Percentiles rank a stretch among this genome's conserved stretches.
These are phyloP conservation scores for Metellina segmentata DNA, from an alignment of 2,888 invertebrate genomes.

Conservation along the genomic window DNA sequence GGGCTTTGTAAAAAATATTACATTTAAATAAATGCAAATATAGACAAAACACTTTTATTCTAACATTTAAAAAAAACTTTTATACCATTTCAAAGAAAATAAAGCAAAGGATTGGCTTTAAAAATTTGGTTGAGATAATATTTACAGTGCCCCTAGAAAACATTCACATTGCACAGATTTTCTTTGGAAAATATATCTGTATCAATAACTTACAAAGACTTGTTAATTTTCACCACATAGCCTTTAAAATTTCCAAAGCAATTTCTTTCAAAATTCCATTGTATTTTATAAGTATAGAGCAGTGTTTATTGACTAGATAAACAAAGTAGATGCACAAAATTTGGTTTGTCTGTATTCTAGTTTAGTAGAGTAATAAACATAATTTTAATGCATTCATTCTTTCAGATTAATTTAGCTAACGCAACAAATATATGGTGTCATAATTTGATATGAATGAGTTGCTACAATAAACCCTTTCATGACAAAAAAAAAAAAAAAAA, in stretches of 20 bases:
- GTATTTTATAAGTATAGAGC: conserved; percentile 13
- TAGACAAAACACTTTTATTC: conserved; percentile 40
- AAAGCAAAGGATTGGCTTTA: conserved; percentile 39
- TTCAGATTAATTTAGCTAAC: no score
- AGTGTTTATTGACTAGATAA: conserved; percentile 61
- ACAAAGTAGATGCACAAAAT: conserved; percentile 13
- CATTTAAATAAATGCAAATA: conserved; percentile 59
- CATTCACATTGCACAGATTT: conserved; percentile 72
- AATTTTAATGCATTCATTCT: no score
- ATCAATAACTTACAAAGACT: conserved; percentile 40
- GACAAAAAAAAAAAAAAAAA: no score
- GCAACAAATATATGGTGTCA: no score
- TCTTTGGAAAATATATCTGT: conserved; percentile 75
- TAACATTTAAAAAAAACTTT: conserved; percentile 19
- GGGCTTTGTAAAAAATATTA: conserved; percentile 62
- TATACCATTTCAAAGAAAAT: conserved; percentile 16
- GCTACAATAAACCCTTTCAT: no score
- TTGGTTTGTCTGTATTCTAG: background rate
- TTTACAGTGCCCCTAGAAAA: conserved; percentile 70
- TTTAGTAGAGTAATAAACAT: no score
- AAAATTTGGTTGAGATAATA: conserved; percentile 42
- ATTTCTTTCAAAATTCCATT: conserved; percentile 7
- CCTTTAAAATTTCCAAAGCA: conserved; percentile 6
- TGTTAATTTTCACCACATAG: conserved; percentile 7
- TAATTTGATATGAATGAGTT: no score